These are phyloP conservation scores for Penaeus indicus DNA, from an alignment of 1,140 invertebrate species.

Conservation along the genomic window DNA sequence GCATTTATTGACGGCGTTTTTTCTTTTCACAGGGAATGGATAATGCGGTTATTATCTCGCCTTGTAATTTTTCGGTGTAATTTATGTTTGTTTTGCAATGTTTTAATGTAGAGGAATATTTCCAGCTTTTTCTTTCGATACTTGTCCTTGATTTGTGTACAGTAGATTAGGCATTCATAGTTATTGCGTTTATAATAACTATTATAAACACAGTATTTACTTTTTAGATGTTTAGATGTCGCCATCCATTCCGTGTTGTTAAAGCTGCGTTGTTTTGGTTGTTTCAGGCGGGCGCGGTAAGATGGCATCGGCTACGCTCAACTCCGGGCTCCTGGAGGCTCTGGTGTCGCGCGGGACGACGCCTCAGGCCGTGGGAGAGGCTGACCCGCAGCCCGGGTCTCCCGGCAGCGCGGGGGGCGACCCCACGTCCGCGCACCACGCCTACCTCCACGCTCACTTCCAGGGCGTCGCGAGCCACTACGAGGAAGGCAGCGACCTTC, in stretches of 20 bases:
- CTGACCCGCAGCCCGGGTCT: constrained; percentile 37
- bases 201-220: no score
- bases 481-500: constrained; percentile 24
- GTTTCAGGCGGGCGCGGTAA: constrained; percentile 55
- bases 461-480: constrained; percentile 43
- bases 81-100: no score
- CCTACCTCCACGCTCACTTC: constrained; percentile 60
- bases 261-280: background rate
- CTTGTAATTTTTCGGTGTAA: no score
- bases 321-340: constrained; percentile 61
- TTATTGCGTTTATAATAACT: no score
- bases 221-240: background rate
- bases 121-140: no score
- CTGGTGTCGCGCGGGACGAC: constrained; percentile 51
- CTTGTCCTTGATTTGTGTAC: no score
- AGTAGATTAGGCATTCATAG: no score
- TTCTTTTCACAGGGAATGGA: no score
- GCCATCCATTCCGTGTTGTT: background rate
- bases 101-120: no score
- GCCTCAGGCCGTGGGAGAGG: constrained; percentile 19
- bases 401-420: constrained; percentile 32
- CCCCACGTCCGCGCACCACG: constrained; percentile 41
- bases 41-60: no score
- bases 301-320: constrained; percentile 65
- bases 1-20: no score